phyloP scores from a whole-genome alignment of 1,140 invertebrate species.

The Lasioglossum albipes region DNA sequence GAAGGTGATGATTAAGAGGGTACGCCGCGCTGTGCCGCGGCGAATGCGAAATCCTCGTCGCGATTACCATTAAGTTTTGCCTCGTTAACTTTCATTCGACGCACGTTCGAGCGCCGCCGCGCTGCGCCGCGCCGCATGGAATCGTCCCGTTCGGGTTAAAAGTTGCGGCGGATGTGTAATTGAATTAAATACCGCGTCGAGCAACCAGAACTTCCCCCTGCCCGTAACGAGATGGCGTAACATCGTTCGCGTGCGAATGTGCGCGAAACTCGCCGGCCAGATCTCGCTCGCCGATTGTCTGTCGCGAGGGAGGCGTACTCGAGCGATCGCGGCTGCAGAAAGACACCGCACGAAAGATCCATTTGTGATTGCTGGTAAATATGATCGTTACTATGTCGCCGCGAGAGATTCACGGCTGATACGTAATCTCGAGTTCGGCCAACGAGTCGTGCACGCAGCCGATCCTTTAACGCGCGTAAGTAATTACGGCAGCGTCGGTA shows the following conservation, averaged over 20 bases:
- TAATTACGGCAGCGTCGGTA: too few species aligned
- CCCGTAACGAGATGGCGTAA: not conserved
- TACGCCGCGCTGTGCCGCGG: not conserved
- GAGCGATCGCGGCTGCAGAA: not conserved
- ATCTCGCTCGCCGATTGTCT: not conserved
- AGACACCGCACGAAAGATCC: too few species aligned
- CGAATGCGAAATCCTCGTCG: slow-evolving; percentile 13
- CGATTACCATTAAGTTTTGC: slow-evolving; percentile 19
- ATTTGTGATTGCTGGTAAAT: too few species aligned
- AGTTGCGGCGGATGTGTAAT: slow-evolving; percentile 23
- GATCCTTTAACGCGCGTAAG: too few species aligned
- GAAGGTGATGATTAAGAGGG: slow-evolving; percentile 23
- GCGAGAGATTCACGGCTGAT: too few species aligned
- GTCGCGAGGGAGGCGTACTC: too few species aligned
- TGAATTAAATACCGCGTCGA: slow-evolving; percentile 35
- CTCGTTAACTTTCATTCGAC: slow-evolving; percentile 32
- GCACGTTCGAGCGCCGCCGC: slow-evolving; percentile 1
- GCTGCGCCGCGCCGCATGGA: not conserved
- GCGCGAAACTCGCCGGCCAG: not conserved
- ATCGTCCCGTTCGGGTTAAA: not conserved
- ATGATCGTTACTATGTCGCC: too few species aligned
- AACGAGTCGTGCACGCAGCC: too few species aligned
- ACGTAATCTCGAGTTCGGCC: too few species aligned
- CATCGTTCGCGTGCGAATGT: not conserved
- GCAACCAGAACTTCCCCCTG: too few species aligned